A percentile compares a stretch with the other conserved stretches of the same genome.
phyloP scores from a whole-genome alignment of 2,113 vertebrate genomes.

The Boleophthalmus pectinirostris region DNA sequence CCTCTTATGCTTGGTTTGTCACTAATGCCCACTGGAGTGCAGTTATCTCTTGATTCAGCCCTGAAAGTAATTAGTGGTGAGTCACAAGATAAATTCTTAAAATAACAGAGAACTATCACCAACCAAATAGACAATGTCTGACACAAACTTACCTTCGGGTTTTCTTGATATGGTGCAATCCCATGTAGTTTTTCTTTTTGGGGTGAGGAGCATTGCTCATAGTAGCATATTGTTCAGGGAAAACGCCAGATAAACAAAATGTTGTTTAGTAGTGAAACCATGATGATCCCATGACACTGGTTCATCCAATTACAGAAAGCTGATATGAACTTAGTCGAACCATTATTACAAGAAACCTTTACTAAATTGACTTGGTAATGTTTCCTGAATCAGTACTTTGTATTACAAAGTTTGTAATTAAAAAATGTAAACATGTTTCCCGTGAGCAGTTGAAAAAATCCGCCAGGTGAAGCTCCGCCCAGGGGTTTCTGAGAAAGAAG shows the following conservation, averaged over 20 bases:
- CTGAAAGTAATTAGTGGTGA: slow-evolving; percentile 23
- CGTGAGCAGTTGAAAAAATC: background rate
- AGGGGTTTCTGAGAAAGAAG: slow-evolving; percentile 48
- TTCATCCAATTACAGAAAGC: background rate
- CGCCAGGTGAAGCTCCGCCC: background rate
- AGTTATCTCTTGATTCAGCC: slow-evolving; percentile 31
- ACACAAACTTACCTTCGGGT: slow-evolving; percentile 53
- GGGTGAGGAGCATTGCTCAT: slow-evolving; percentile 53
- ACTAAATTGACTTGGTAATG: too few species aligned
- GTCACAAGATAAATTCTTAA: background rate
- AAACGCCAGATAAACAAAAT: background rate
- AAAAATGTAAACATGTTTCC: too few species aligned
- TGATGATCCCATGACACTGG: slow-evolving; percentile 19
- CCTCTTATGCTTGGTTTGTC: slow-evolving; percentile 15
- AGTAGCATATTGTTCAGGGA: background rate
- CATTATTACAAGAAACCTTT: background rate
- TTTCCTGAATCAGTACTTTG: too few species aligned
- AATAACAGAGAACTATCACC: background rate
- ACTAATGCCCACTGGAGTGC: slow-evolving; percentile 20
- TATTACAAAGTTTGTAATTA: too few species aligned
- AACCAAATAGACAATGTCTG: background rate
- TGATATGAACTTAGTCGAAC: background rate
- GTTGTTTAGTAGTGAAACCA: slow-evolving; percentile 24
- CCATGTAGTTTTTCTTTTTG: slow-evolving; percentile 75
- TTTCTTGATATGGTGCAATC: slow-evolving; percentile 74